Evolutionary conservation across 2,888 invertebrate species (phyloP).

Genomic region (Limulus polyphemus): DNA sequence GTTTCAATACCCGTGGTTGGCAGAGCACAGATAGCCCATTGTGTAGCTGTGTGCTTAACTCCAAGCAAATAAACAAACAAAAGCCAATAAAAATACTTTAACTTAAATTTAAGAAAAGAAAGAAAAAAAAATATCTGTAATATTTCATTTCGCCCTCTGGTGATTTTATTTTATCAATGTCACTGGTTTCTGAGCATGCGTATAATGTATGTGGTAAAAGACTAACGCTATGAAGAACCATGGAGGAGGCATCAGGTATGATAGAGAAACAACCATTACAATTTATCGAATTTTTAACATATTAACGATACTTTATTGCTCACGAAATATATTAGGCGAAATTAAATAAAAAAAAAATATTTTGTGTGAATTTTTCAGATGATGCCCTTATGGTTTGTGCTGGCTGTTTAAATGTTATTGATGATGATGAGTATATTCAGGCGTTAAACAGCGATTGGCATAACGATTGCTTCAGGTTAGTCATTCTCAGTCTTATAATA

Average conservation of each 20-base stretch:
- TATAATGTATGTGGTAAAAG: too few species aligned
- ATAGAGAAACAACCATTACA: background rate
- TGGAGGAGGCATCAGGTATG: background rate
- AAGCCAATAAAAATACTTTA: too few species aligned
- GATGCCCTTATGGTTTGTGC: conserved; percentile 44
- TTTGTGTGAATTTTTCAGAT: conserved; percentile 5
- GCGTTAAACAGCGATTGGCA: conserved; percentile 78
- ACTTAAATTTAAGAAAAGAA: too few species aligned
- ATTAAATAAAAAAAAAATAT: background rate
- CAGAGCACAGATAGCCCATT: too few species aligned
- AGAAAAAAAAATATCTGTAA: too few species aligned
- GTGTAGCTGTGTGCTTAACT: too few species aligned
- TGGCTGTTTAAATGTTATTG: conserved; percentile 59
- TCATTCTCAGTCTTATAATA: conserved; percentile 1
- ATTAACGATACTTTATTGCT: background rate
- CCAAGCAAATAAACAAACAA: too few species aligned
- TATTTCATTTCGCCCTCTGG: too few species aligned
- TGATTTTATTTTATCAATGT: too few species aligned
- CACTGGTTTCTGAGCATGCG: too few species aligned
- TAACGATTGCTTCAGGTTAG: conserved; percentile 69
- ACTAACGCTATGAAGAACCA: background rate
- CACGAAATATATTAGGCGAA: background rate
- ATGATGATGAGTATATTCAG: conserved; percentile 63
- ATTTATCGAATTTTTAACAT: background rate
- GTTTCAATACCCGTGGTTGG: too few species aligned